Percentiles rank a stretch among this genome's conserved stretches.
These are phyloP conservation scores for Parauchenoglanis ngamensis DNA, from an alignment of 2,797 vertebrate genomes.

Conservation along the genomic window DNA sequence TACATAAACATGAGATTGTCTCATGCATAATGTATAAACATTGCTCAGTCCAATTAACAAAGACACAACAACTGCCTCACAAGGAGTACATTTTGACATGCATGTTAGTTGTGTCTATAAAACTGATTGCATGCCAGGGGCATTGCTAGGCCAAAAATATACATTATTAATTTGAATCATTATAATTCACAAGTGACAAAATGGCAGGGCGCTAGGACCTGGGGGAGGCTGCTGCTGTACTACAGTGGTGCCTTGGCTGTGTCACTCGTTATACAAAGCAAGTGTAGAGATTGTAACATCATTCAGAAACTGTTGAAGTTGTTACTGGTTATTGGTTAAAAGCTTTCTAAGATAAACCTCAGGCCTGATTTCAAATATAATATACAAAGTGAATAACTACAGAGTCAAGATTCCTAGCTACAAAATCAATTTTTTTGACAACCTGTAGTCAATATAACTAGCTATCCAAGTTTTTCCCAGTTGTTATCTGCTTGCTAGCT, in stretches of 20 bases:
- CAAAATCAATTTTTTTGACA: neutral
- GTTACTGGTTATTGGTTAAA: neutral
- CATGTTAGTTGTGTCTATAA: conserved; percentile 27
- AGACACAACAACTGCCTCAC: conserved; percentile 24
- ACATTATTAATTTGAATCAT: neutral
- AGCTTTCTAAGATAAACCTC: neutral
- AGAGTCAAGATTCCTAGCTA: neutral
- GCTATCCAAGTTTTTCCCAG: neutral
- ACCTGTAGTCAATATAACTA: neutral
- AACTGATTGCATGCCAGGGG: neutral
- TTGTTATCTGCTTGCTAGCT: neutral
- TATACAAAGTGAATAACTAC: neutral
- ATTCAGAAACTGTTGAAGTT: neutral
- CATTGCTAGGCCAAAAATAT: neutral
- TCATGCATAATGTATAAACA: conserved; percentile 48
- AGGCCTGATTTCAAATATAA: neutral
- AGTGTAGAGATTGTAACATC: neutral
- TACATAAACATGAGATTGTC: conserved; percentile 57
- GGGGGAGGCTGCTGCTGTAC: neutral
- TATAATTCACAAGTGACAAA: neutral
- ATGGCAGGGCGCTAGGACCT: neutral
- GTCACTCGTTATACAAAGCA: neutral
- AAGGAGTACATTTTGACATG: conserved; percentile 40
- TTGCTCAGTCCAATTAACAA: conserved; percentile 49
- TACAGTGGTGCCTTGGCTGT: neutral